Evolutionary conservation across 1,140 invertebrate genomes (phyloP), one percentile per base, ranked within the genome.

Genomic region (Ceratina japonica): DNA sequence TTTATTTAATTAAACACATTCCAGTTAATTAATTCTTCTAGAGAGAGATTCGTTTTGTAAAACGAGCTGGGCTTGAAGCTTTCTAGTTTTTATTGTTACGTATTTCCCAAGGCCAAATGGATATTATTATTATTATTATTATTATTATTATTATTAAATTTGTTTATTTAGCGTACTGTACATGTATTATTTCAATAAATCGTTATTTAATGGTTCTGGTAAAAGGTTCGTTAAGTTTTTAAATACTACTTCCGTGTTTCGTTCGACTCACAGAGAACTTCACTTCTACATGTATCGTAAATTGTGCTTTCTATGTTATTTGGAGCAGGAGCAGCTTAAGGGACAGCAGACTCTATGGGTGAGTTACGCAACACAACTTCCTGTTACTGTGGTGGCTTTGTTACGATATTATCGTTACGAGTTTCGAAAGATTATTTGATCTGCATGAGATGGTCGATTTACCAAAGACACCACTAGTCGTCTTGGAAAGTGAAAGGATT

Each of bases 301-400:
- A 86, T 82, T 76, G 77, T 79, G 75, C 75, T 88, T 89, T 87
- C 81, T 89, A 63, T 88, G 70, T 89, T 87, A 80, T 87, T 82
- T 83, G 86, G 87, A 88, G 87, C 89, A 95, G 95, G 94, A 93
- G 93, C 91, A 95, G 95, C 92, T 94, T 95, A 91, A 94, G 94
- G 90, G 95, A 95, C 91, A 95, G 95, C 94, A 94, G 94, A 93
- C 93, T 96, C 91, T 95, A 95, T 91, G 95, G 95, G 95, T 96
- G 93, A 96, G 95, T 95, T 79, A 74, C 63, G 65, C 58, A 81
- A 85, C 61, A 82, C 54, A 64, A 71, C 78, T 59, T 74, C 69
- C 58, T 71, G 72, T 82, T 86, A 85, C 65, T 81, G 78, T 83
- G 84, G 84, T 86, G 78, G 80, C 87, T 83, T 83, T 82, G 72